Conservation (phyloP, 1,140 invertebrate genomes). For the Coenobita brevimanus region DNA sequence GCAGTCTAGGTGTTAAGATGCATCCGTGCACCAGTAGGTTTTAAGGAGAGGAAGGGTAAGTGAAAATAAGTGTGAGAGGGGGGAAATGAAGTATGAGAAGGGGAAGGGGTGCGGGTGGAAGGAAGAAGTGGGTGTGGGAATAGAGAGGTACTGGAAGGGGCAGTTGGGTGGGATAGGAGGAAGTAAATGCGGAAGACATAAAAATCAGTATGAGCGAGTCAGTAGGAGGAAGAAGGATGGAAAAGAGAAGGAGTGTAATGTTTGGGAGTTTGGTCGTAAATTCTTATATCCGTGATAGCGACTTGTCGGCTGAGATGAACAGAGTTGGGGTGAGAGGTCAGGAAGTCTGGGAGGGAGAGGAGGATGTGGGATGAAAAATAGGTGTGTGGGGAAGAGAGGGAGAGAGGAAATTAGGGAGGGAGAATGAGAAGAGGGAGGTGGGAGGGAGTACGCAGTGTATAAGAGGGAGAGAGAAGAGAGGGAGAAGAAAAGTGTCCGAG, state of each 20-base stretch:
- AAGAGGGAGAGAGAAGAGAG: neutral
- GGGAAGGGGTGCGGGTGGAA: neutral
- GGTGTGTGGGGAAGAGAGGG: neutral
- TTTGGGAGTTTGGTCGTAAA: too few relatives aligned
- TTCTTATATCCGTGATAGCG: too few relatives aligned
- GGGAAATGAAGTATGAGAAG: neutral
- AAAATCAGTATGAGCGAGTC: neutral
- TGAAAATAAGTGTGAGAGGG: too few relatives aligned
- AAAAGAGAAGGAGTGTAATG: neutral
- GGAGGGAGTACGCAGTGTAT: neutral
- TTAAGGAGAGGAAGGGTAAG: neutral
- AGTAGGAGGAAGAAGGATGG: neutral
- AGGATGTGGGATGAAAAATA: neutral
- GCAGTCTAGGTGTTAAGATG: too few relatives aligned
- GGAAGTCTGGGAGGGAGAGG: too few relatives aligned
- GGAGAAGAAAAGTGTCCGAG: neutral
- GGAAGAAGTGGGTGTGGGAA: neutral
- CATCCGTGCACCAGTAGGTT: too few relatives aligned
- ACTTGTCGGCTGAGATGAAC: too few relatives aligned
- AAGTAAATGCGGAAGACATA: neutral
- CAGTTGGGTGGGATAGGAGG: neutral
- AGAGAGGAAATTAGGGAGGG: constrained; percentile 13
- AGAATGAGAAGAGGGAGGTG: neutral
- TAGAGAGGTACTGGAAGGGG: neutral
- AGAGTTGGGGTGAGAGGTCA: too few relatives aligned